Base-by-base conservation (phyloP, 2,888 invertebrate species). In the Lymantria monacha region DNA sequence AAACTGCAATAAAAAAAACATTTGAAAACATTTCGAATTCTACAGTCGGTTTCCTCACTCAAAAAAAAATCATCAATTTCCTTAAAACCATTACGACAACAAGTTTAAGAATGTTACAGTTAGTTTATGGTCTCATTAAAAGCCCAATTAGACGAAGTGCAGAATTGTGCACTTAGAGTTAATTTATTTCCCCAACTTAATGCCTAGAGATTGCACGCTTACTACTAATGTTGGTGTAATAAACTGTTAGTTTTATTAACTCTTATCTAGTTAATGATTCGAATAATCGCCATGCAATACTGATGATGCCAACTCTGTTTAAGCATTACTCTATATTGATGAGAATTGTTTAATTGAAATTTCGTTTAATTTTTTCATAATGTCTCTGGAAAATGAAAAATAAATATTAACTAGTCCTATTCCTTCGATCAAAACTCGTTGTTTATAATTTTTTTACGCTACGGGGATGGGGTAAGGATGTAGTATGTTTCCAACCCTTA, bases 71-170 rank as follows among this genome's bases (percentile, higher is more conserved):
- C 7, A 33, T 7, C 22, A 22, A 22, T 22, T 22, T 22, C 22
- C 22, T 9, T n/a, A 9, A 33, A 12, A 14, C 42, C 43, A 51
- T 36, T 51, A 60, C 44, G 30, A 7, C 31, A 22, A 46, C 48
- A 43, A 46, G 37, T 15, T 30, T 13, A 49, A 48, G 13, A 45
- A 13, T 14, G 46, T 53, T 31, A n/a, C 49, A 41, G 30, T 45
- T 8, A 55, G 62, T 60, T 64, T 58, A 65, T 48, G 49, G 49
- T 46, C 52, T 58, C 62, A 68, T 69, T 69, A 63, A 62, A n/a
- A 44, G 51, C 51, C 60, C 61, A 69, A 69, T 71, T 69, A 69
- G 57, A 61, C 51, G 55, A 51, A 51, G 53, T 57, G 66, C 64
- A 64, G 55, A 57, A 66, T 43, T 60, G 53, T 68, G 69, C 68